A percentile compares a stretch with the other conserved stretches of the same genome.
These are phyloP conservation scores for Caenorhabditis imperialis DNA, from an alignment of 2,888 invertebrate species.

Conservation along the genomic window DNA sequence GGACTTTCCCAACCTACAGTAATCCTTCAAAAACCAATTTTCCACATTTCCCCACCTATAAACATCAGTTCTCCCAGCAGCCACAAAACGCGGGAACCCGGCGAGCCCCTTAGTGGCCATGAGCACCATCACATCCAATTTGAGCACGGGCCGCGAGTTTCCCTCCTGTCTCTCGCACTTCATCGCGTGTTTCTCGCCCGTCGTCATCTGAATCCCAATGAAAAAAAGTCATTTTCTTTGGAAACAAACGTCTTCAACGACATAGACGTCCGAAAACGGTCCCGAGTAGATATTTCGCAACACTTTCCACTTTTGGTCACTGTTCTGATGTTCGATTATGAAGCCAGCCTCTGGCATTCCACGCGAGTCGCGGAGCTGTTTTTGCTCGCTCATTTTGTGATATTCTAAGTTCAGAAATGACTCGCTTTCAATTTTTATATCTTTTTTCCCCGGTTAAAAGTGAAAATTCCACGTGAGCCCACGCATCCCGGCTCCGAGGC, in stretches of 20 bases:
- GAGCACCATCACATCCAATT: constrained; percentile 71
- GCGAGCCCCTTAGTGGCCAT: constrained; percentile 55
- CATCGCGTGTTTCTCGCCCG: constrained; percentile 67
- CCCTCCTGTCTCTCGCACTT: constrained; percentile 69
- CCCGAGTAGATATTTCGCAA: constrained; percentile 65
- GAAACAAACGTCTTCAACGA: constrained; percentile 52
- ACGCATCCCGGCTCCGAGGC: too few relatives aligned
- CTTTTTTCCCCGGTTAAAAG: too few relatives aligned
- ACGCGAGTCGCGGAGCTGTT: constrained; percentile 34
- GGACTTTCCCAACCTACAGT: too few relatives aligned
- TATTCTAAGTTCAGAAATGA: constrained; percentile 7
- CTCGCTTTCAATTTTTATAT: too few relatives aligned
- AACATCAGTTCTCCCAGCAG: constrained; percentile 64
- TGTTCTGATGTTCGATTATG: constrained; percentile 53
- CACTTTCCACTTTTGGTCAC: constrained; percentile 58
- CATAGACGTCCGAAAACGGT: constrained; percentile 73
- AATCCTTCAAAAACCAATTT: too few relatives aligned
- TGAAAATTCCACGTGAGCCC: too few relatives aligned
- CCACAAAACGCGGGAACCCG: constrained; percentile 70
- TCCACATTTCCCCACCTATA: constrained; percentile 59
- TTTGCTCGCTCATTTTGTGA: constrained; percentile 17
- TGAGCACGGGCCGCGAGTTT: constrained; percentile 66
- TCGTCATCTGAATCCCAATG: constrained; percentile 29
- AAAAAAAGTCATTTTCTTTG: neutral
- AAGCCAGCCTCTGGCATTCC: constrained; percentile 56